Base-by-base conservation (phyloP, 2,113 vertebrate species). In the Phodopus roborovskii region DNA sequence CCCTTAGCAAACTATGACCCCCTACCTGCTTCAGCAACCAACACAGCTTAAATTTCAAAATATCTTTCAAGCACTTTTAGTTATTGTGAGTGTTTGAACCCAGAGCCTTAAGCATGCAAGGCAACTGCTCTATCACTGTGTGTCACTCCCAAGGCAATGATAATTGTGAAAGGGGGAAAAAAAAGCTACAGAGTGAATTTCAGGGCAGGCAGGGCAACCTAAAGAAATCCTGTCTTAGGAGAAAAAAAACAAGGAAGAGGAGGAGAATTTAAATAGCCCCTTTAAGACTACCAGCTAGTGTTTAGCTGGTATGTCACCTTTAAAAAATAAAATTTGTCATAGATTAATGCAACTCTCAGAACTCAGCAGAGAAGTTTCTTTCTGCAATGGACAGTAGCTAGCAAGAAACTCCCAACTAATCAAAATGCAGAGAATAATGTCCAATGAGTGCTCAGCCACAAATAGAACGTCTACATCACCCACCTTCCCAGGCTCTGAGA, bases 11-110 rank as follows among this genome's bases (percentile, higher is more conserved):
- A 70, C 15, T 12, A 0, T 13, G 36, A 11, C 75, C 30, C 30
- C 30, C 28, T 17, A 10, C 58, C 26, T 84, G 81, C 58, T 30
- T 45, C 39, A n/a, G 15, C 53, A 93, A 60, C 50, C 84, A 88
- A 83, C 84, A 30, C 58, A 30, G n/a, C 77, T 92, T 89, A 77
- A 86, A 90, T 92, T 92, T 48, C 70, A 83, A 74, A 78, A 70
- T 28, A 77, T 15, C 45, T 92, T 92, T 90, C 42, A 95, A 58
- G 36, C n/a, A 58, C 36, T 50, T 85, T 48, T 30, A 16, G 24
- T 84, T 20, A 30, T 20, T 85, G 36, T 28, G 36, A 85, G 16
- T 36, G 62, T 48, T 48, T 50, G 39, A 66, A 36, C 62, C 62
- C 9, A 33, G 28, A 42, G 17, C 28, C 42, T 66, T 60, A 36